Base-by-base conservation (phyloP, 2,113 vertebrate species). In the Protomyctophum bolini region DNA sequence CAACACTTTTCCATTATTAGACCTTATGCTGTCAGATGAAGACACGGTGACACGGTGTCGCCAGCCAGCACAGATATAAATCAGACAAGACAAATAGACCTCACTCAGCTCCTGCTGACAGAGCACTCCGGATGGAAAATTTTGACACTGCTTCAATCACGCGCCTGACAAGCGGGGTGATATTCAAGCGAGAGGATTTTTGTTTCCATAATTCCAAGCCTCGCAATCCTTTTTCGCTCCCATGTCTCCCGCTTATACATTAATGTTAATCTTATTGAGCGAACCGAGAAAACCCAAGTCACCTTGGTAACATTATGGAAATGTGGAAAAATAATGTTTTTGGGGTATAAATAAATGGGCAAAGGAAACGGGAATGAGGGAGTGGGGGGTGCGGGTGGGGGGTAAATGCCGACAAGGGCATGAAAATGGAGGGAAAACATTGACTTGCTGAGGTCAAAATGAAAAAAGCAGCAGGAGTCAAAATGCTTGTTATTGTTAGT, bases 41-140 rank as follows among this genome's bases (percentile, higher is more conserved):
- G 76, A 79, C 52, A 77, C 55, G 79, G 88, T 87, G 86, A 87
- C 84, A 91, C 83, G 87, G 83, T 86, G 67, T 62, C 73, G 72
- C 33, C 8, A 59, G 75, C 75, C 65, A 76, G 79, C 75, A 62
- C 73, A 82, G 84, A 86, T 82, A 86, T 73, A 87, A 21, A 21
- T 88, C 86, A 85, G 86, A 88, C 84, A 89, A 88, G 86, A 92
- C 84, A 88, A 92, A 90, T 86, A 87, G 88, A 88, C 72, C 83
- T 70, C 41, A 41, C 5, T 41, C 33, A 45, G 75, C 82, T 89
- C 81, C 78, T 86, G 80, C 85, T 87, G 86, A 88, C 83, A 68
- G 84, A 88, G 88, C 81, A 74, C 48, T 70, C 61, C 33, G 72
- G 76, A 63, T 71, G 76, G 79, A 81, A 82, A 83, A 86, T 84